Base-by-base conservation (phyloP, 1,140 invertebrate species). In the Bacillus rossius region DNA sequence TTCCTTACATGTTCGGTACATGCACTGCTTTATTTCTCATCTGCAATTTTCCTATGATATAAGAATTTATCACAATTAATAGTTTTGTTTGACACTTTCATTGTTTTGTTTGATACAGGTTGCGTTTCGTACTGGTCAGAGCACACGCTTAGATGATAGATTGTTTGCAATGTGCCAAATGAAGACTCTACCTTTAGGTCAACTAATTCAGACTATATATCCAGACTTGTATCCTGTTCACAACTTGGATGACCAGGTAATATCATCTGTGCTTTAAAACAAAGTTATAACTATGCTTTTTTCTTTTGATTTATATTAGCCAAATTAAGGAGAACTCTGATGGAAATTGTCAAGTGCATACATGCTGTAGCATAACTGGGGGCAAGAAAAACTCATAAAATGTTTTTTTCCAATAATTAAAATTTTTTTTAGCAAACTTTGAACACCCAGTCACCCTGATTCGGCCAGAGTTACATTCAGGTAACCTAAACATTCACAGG, bases 201-300 rank as follows among this genome's bases (percentile, higher is more conserved):
- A 86, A 65, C 79, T 99, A 3, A 82, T 98, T 65, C 88, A 93
- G 64, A 80, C 79, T 51, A 83, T 98, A 58, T 97, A 98, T 81
- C 96, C 97, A 8, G 88, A 94, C 74, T 77, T 99, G 37, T 99
- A 98, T 77, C 85, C 93, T 7, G 73, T 99, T 41, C 92, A 97
- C 73, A 74, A 74, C 61, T 77, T 96, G 22, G 81, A 84, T 60
- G 82, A 86, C 42, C 76, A 82, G 64, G 82, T 82, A 65, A 79
- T 80, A 57, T 67, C 74, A 0, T 23, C 8, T 49, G 22, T 23
- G 8, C 5, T 34, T 7, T 34, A 7, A 34, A 4, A 34, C 29
- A 34, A 34, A 10, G 29, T 34, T 34, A 34, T 34, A 34, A 25
- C n/a, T n/a, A n/a, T n/a, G n/a, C n/a, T n/a, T n/a, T n/a, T n/a